Evolutionary conservation across 2,888 invertebrate species (phyloP).

Genomic region (Bimastos eiseni): DNA sequence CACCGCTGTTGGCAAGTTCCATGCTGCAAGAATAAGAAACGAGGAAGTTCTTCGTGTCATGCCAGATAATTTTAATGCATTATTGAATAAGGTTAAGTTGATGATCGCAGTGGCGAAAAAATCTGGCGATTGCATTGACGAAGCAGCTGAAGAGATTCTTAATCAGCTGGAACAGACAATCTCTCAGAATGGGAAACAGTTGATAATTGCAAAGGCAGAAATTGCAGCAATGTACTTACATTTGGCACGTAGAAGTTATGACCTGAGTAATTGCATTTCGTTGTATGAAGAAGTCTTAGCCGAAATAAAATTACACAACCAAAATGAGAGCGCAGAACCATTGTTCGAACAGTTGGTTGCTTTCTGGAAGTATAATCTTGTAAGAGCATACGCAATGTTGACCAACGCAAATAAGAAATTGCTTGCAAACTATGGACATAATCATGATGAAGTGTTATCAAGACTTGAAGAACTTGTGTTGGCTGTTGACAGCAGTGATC

Average conservation of each 20-base stretch:
- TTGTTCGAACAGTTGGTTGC: not conserved
- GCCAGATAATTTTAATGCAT: conserved; percentile 13
- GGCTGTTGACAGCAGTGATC: not conserved
- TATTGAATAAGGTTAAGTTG: not conserved
- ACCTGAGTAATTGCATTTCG: not conserved
- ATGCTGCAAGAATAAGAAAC: too few species aligned
- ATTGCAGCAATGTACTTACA: not conserved
- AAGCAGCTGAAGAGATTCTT: not conserved
- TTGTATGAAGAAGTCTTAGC: not conserved
- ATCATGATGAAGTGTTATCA: not conserved
- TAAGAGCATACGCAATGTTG: not conserved
- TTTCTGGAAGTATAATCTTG: not conserved
- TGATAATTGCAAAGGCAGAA: conserved; percentile 14
- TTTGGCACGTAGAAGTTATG: not conserved
- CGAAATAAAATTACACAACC: too few species aligned
- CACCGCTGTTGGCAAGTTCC: too few species aligned
- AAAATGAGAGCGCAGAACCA: not conserved
- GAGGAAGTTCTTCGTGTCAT: not conserved
- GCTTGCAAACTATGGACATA: not conserved
- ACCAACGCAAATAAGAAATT: not conserved
- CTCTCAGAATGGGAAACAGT: not conserved
- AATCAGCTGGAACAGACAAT: not conserved
- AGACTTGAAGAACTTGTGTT: not conserved
- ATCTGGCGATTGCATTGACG: not conserved
- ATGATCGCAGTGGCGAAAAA: not conserved